These are phyloP conservation scores for Sturmia bella DNA, from an alignment of 2,888 invertebrate genomes.

Conservation along the genomic window DNA sequence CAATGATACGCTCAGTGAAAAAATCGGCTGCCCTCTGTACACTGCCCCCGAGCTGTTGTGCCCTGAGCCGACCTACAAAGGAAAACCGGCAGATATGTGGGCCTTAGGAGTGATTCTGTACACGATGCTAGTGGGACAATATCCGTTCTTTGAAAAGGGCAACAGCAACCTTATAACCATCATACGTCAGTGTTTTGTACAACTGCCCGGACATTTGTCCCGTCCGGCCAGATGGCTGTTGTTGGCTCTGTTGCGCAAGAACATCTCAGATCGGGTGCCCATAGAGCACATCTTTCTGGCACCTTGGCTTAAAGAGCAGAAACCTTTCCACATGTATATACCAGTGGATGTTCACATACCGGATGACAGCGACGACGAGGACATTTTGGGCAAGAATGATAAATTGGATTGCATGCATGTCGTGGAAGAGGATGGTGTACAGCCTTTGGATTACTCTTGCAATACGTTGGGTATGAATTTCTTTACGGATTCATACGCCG, in stretches of 20 bases:
- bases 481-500: conserved; percentile 57
- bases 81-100: conserved; percentile 81
- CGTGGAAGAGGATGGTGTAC: conserved; percentile 67
- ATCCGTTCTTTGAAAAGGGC: conserved; percentile 81
- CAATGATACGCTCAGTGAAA: conserved; percentile 79
- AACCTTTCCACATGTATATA: conserved; percentile 77
- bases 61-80: conserved; percentile 79
- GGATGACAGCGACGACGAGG: conserved; percentile 73
- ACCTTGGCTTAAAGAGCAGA: conserved; percentile 78
- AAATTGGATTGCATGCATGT: conserved; percentile 70
- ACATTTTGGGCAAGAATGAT: background rate
- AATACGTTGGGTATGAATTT: conserved; percentile 50
- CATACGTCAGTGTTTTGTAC: conserved; percentile 79
- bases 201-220: conserved; percentile 77
- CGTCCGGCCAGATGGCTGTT: conserved; percentile 78
- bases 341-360: conserved; percentile 76
- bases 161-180: conserved; percentile 80
- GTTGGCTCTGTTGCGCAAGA: conserved; percentile 76
- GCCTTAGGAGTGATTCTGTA: conserved; percentile 81
- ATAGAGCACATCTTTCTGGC: conserved; percentile 77
- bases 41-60: conserved; percentile 81
- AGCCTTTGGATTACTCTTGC: conserved; percentile 75
- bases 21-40: conserved; percentile 81
- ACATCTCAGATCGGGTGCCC: conserved; percentile 77
- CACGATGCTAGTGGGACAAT: conserved; percentile 81